Evolutionary conservation across 1,140 invertebrate genomes (phyloP).

Genomic region (Papilio polyxenes): DNA sequence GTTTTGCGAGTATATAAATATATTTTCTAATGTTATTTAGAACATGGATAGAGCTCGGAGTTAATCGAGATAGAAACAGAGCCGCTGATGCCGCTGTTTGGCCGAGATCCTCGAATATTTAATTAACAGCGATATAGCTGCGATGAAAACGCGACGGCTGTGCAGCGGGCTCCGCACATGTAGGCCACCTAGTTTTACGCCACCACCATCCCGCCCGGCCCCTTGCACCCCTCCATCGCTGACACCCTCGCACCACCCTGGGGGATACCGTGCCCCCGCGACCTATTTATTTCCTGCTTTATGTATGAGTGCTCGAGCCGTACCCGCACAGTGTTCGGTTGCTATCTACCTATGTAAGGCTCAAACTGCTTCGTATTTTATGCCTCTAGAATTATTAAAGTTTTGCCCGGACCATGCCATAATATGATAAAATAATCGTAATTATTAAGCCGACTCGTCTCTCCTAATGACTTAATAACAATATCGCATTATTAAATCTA

Average conservation of each 20-base stretch:
- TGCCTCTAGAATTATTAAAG: neutral
- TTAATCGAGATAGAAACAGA: constrained; percentile 13
- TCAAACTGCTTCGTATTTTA: neutral
- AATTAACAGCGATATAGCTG: constrained; percentile 50
- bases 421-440: neutral
- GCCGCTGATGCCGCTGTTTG: constrained; percentile 10
- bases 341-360: constrained; percentile 38
- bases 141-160: constrained; percentile 54
- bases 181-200: constrained; percentile 67
- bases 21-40: neutral
- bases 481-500: neutral
- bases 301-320: constrained; percentile 51
- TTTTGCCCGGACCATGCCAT: neutral
- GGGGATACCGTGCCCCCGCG: constrained; percentile 53
- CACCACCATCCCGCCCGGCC: constrained; percentile 39
- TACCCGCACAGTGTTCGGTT: constrained; percentile 42
- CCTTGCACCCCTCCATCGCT: constrained; percentile 35
- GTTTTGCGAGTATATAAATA: neutral
- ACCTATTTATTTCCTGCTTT: constrained; percentile 67
- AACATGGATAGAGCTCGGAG: neutral
- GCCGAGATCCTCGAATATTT: constrained; percentile 50
- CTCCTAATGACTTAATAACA: neutral
- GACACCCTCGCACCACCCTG: constrained; percentile 33
- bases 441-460: neutral
- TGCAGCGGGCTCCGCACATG: constrained; percentile 57